Percentiles rank a stretch among this genome's conserved stretches.
phyloP scores from a whole-genome alignment of 2,113 vertebrate genomes.

The Eira barbara region DNA sequence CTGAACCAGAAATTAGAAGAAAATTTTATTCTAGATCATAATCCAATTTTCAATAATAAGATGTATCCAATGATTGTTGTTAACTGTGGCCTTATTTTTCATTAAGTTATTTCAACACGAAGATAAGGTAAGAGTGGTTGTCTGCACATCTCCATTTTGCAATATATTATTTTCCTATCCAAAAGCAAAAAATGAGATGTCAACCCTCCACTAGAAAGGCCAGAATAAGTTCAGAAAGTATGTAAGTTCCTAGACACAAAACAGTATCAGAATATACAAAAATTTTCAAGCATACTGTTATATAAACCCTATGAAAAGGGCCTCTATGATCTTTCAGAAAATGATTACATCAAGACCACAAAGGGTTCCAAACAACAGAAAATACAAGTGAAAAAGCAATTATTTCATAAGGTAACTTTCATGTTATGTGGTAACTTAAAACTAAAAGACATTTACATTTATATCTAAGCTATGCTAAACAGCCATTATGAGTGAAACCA shows the following conservation, averaged over 20 bases:
- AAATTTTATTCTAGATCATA: slow-evolving; percentile 20
- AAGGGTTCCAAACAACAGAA: slow-evolving; percentile 14
- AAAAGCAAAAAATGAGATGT: slow-evolving; percentile 38
- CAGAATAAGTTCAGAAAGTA: slow-evolving; percentile 41
- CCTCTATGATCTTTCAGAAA: slow-evolving; percentile 7
- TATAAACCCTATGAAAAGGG: slow-evolving; percentile 29
- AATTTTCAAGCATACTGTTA: neutral
- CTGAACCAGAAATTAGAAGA: neutral
- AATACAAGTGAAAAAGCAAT: slow-evolving; percentile 40
- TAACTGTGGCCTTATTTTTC: slow-evolving; percentile 27
- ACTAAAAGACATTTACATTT: neutral
- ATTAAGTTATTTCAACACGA: neutral
- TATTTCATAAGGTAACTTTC: slow-evolving; percentile 46
- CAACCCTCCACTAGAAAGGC: neutral
- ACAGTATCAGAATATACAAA: neutral
- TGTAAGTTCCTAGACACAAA: slow-evolving; percentile 4
- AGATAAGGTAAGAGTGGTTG: neutral
- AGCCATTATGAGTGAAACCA: neutral
- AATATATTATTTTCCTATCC: neutral
- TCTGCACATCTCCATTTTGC: neutral
- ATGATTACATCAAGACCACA: slow-evolving; percentile 14
- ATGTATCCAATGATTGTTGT: slow-evolving; percentile 26
- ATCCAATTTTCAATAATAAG: slow-evolving; percentile 23
- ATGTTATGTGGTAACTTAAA: slow-evolving; percentile 3
- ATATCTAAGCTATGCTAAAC: neutral